Base-by-base conservation (phyloP, 2,113 vertebrate species). In the Nycticebus coucang region DNA sequence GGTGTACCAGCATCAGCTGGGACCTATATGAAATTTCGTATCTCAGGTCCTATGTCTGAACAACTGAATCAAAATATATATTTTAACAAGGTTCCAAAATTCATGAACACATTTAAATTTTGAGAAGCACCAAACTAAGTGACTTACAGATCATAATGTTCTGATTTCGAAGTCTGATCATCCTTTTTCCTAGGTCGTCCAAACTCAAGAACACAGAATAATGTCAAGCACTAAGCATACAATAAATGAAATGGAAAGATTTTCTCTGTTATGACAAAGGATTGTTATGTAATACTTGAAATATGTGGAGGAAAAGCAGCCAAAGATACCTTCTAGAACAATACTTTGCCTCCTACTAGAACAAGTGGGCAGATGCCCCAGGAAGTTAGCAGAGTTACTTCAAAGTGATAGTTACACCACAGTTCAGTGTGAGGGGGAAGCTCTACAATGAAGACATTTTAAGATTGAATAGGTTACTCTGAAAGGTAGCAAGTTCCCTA, bases 221-320 rank as follows among this genome's bases (percentile, higher is more conserved):
- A 22, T 37, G 6, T 55, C 14, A 92, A 75, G 21, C n/a, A 55
- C 33, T 75, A 64, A 28, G 35, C 24, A 68, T 13, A 78, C 24
- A 78, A 68, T 71, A 22, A 94, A 53, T 60, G 93, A 93, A 88
- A 78, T 81, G 28, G 72, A 55, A 85, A 33, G 50, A 79, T 41
- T 45, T 2, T 0, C 24, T 86, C 37, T 78, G 79, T 89, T 60
- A n/a, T 78, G 74, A 74, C 33, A 88, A 30, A 35, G 2, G 10
- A 64, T 64, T 88, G 41, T 66, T 71, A 4, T 60, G 35, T 62
- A 86, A 78, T n/a, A 78, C 30, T 41, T 78, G 24, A 55, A 85
- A 19, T 55, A 3, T 5, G 57, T 0, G 30, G 19, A 35, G 10
- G 30, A 33, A 80, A 84, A 14, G 28, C 4, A 59, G 66, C 18